Conservation (phyloP, 1,140 invertebrate species). For the Drosophila funebris region DNA sequence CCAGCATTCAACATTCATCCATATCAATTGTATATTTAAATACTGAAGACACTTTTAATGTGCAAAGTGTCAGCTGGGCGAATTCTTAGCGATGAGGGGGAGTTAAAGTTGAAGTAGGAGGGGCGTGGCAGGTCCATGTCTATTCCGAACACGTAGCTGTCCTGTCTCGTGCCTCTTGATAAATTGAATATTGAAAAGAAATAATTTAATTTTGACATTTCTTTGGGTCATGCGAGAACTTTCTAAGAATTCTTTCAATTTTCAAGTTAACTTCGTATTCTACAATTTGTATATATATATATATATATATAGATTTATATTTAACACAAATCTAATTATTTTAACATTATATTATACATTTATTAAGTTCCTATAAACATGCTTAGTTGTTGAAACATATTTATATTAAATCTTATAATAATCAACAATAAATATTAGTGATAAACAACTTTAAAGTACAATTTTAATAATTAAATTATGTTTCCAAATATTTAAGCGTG, state of each 20-base stretch:
- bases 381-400: too few relatives aligned
- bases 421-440: too few relatives aligned
- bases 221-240: conserved; percentile 13
- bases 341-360: too few relatives aligned
- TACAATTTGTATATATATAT: background rate
- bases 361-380: too few relatives aligned
- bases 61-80: conserved; percentile 38
- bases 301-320: background rate
- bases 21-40: conserved; percentile 73
- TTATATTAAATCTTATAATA: too few relatives aligned
- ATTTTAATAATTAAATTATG: too few relatives aligned
- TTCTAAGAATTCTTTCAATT: conserved; percentile 11
- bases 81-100: background rate
- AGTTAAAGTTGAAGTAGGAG: background rate
- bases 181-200: conserved; percentile 81
- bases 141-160: conserved; percentile 68
- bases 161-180: conserved; percentile 59
- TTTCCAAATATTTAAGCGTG: too few relatives aligned
- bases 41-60: conserved; percentile 75
- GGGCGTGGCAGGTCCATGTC: conserved; percentile 17
- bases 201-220: conserved; percentile 73
- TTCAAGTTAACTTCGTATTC: background rate
- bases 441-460: too few relatives aligned
- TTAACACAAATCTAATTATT: too few relatives aligned
- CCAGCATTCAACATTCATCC: conserved; percentile 37